These are phyloP conservation scores for Homarus americanus DNA, from an alignment of 1,140 invertebrate species.

Conservation along the genomic window DNA sequence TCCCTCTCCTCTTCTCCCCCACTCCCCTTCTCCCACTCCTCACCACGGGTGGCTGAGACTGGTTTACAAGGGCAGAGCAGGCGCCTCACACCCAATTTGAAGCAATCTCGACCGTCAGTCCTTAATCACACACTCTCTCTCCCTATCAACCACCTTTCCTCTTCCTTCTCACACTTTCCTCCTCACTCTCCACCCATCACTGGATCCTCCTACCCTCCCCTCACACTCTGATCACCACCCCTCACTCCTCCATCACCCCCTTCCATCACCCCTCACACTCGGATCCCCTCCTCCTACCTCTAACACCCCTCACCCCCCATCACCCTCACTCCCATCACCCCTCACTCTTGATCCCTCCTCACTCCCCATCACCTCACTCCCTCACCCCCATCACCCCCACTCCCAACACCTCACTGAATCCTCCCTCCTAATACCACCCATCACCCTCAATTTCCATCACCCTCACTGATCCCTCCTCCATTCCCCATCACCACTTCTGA, in stretches of 20 bases:
- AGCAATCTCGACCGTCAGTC: too few relatives aligned
- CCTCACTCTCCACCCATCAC: too few relatives aligned
- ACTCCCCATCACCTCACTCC: background rate
- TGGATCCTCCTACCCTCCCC: too few relatives aligned
- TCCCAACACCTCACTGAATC: background rate
- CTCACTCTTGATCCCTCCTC: background rate
- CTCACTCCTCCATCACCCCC: background rate
- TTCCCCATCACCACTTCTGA: too few relatives aligned
- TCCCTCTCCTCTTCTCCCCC: background rate
- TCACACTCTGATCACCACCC: background rate
- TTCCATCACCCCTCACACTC: background rate
- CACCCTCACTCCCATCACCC: background rate
- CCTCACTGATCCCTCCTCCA: too few relatives aligned
- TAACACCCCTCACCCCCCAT: slow-evolving; percentile 3
- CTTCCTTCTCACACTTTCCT: too few relatives aligned
- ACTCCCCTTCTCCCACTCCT: background rate
- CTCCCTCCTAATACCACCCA: background rate
- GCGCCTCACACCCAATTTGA: too few relatives aligned
- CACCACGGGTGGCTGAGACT: too few relatives aligned
- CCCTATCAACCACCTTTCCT: too few relatives aligned
- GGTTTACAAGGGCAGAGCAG: too few relatives aligned
- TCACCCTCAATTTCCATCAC: too few relatives aligned
- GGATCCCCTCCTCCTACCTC: background rate
- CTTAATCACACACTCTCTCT: too few relatives aligned
- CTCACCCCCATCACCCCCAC: background rate